Conservation (phyloP, 2,113 vertebrate species). For the Phylloscopus trochiloides region DNA sequence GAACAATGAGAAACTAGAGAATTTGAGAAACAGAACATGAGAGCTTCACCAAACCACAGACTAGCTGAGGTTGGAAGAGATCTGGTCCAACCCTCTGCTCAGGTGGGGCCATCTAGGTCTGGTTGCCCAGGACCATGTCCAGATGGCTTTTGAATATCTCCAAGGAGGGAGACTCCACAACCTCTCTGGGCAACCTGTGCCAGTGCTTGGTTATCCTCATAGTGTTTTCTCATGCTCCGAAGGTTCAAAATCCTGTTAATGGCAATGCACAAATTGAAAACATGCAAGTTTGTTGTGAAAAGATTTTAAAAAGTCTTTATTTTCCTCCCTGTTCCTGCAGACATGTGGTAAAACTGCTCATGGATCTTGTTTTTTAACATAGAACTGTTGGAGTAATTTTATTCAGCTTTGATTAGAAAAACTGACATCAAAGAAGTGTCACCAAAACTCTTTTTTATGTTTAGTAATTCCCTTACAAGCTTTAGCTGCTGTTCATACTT, state of each 20-base stretch:
- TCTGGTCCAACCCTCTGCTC: not conserved
- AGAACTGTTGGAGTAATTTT: not conserved
- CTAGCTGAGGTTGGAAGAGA: not conserved
- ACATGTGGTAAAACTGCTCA: not conserved
- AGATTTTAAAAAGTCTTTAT: not conserved
- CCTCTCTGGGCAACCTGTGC: not conserved
- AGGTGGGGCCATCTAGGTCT: not conserved
- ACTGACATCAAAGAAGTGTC: not conserved
- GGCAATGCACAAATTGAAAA: not conserved
- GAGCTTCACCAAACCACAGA: not conserved
- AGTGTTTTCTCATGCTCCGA: not conserved
- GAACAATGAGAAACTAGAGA: not conserved
- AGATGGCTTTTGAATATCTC: not conserved
- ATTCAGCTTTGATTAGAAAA: not conserved
- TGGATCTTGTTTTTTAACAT: not conserved
- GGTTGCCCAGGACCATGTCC: not conserved
- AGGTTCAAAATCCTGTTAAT: not conserved
- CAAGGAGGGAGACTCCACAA: not conserved
- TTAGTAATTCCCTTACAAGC: not conserved
- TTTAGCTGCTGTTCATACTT: not conserved
- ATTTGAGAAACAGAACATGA: not conserved
- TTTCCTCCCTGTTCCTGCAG: not conserved
- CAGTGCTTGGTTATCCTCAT: not conserved
- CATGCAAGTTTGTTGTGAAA: not conserved
- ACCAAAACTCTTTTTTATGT: not conserved